Evolutionary conservation across 2,797 vertebrate species (phyloP), one percentile per base, ranked within the genome.

Genomic region (Mormyrops boulengeri): DNA sequence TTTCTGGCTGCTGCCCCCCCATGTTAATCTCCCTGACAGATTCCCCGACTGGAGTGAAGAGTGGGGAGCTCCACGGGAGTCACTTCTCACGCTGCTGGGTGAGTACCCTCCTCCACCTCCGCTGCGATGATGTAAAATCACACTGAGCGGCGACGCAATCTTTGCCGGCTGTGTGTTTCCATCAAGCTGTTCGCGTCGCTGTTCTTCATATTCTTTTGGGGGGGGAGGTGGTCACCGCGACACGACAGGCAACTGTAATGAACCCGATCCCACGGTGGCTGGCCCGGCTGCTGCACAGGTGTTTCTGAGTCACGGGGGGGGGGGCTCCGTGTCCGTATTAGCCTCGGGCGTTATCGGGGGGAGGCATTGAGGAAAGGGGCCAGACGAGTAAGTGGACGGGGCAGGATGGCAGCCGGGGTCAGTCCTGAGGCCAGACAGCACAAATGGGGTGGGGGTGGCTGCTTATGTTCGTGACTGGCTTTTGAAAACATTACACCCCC

Each of bases 351-450:
- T 85, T 49, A 52, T 50, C 2, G 44, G n/a, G 84, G n/a, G 47
- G 90, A 95, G 94, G 93, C 92, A 92, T 93, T 93, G 95, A 95
- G 95, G 95, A 96, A 96, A 95, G 94, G 93, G 95, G 94, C 94
- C 95, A 96, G 96, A 96, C 95, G 2, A n/a, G 50, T 0, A 12
- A 52, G 47, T 1, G 84, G 26, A 22, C 26, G 11, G 14, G 11
- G 49, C 49, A 50, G 47, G 47, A 52, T 11, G 84, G 47, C 84
- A 52, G 84, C 19, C 26, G 50, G 50, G 84, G 47, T 85, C 84
- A 85, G 49, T 52, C 84, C 22, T 50, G 22, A 26, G 84, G 84
- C 47, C 84, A 85, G 84, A 85, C 84, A 52, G 49, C 50, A 52
- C 22, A 50, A 47, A 50, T 47, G 47, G n/a, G 84, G 50, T 26